A percentile compares a stretch with the other conserved stretches of the same genome.
Evolutionary conservation across 1,140 invertebrate species (phyloP).

Genomic region (Apocrypta bakeri): DNA sequence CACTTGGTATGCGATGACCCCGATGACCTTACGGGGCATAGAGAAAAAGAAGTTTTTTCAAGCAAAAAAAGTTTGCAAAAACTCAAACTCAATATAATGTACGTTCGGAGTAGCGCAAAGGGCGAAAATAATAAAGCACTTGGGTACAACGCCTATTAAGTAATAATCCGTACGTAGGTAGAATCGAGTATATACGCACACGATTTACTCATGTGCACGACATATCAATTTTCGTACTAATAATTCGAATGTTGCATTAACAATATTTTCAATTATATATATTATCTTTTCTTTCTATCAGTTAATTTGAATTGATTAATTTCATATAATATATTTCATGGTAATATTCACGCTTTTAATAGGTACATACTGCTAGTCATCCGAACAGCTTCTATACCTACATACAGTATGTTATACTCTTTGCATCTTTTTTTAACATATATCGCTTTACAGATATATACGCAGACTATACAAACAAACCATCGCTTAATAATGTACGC

Average conservation of each 20-base stretch:
- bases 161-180: too few species aligned
- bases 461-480: background rate
- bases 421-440: background rate
- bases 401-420: background rate
- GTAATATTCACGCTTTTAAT: background rate
- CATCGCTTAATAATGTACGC: background rate
- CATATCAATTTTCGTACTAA: background rate
- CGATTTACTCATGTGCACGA: background rate
- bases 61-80: too few species aligned
- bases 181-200: too few species aligned
- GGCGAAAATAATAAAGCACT: too few species aligned
- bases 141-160: too few species aligned
- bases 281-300: background rate
- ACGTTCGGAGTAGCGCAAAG: too few species aligned
- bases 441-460: slow-evolving; percentile 13
- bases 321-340: too few species aligned
- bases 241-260: background rate
- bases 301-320: background rate
- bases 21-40: too few species aligned
- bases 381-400: background rate
- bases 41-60: too few species aligned
- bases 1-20: background rate
- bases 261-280: background rate
- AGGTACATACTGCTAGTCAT: slow-evolving; percentile 13
- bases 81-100: too few species aligned